A percentile compares a stretch with the other conserved stretches of the same genome.
Conservation (phyloP, 1,140 invertebrate genomes). For the Nasonia vitripennis region DNA sequence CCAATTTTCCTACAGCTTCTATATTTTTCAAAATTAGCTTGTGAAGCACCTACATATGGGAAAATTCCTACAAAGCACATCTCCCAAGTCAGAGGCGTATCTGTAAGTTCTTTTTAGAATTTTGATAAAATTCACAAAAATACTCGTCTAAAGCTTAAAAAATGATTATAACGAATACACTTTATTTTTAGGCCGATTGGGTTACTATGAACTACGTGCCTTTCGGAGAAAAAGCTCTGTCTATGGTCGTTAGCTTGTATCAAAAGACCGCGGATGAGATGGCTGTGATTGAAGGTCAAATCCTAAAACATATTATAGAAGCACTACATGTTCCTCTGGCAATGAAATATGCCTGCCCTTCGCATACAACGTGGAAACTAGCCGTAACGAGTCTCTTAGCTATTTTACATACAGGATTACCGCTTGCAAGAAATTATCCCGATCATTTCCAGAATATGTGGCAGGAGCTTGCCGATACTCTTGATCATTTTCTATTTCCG, state of each 20-base stretch:
- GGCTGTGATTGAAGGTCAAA: slow-evolving; percentile 84
- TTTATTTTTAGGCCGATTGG: slow-evolving; percentile 79
- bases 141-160: slow-evolving; percentile 8
- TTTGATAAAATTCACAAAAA: slow-evolving; percentile 10
- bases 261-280: slow-evolving; percentile 85
- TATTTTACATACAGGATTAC: slow-evolving; percentile 89
- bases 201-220: slow-evolving; percentile 92
- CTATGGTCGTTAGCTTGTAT: slow-evolving; percentile 89
- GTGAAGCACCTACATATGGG: slow-evolving; percentile 81
- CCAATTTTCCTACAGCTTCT: slow-evolving; percentile 88
- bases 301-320: slow-evolving; percentile 87
- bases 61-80: slow-evolving; percentile 77
- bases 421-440: slow-evolving; percentile 87
- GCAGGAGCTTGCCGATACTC: slow-evolving; percentile 87
- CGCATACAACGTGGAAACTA: slow-evolving; percentile 90
- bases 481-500: slow-evolving; percentile 95
- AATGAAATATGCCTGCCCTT: slow-evolving; percentile 89
- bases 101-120: slow-evolving; percentile 62
- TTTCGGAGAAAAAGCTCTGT: slow-evolving; percentile 90
- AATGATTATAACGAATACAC: background rate
- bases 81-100: slow-evolving; percentile 71
- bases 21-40: slow-evolving; percentile 84
- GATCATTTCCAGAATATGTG: slow-evolving; percentile 85
- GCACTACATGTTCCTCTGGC: slow-evolving; percentile 84
- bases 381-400: slow-evolving; percentile 86